Evolutionary conservation across 2,797 vertebrate species (phyloP).

Genomic region (Nyctalus aviator): DNA sequence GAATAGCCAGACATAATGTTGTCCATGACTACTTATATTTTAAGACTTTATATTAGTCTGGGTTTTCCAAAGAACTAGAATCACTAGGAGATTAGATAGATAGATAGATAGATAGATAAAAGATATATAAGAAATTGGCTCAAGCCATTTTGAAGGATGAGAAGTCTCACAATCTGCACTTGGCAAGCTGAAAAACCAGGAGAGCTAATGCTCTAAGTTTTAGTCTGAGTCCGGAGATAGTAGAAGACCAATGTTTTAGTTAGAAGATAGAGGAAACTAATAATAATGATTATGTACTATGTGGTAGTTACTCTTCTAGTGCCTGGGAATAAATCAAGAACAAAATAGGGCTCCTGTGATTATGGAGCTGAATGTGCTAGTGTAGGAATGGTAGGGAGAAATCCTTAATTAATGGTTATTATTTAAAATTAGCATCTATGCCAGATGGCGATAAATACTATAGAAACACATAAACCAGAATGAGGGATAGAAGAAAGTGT

Average conservation of each 20-base stretch:
- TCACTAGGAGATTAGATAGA: background rate
- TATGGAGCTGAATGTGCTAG: background rate
- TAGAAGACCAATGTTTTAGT: background rate
- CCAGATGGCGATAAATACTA: background rate
- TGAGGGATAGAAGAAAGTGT: background rate
- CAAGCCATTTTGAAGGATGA: background rate
- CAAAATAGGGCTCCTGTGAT: background rate
- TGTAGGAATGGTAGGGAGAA: background rate
- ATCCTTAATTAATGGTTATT: background rate
- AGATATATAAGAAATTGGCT: background rate
- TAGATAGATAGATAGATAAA: background rate
- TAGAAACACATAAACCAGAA: background rate
- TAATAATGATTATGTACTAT: background rate
- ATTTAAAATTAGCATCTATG: slow-evolving; percentile 5
- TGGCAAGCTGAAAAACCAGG: background rate
- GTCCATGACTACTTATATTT: background rate
- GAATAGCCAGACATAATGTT: background rate
- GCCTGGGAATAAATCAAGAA: background rate
- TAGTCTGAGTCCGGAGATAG: background rate
- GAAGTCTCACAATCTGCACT: background rate
- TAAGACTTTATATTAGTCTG: background rate
- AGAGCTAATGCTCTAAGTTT: background rate
- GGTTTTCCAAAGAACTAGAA: background rate
- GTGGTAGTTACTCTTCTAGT: background rate
- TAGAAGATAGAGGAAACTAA: background rate